Conservation (phyloP, 2,797 vertebrate genomes). For the Balearica regulorum region DNA sequence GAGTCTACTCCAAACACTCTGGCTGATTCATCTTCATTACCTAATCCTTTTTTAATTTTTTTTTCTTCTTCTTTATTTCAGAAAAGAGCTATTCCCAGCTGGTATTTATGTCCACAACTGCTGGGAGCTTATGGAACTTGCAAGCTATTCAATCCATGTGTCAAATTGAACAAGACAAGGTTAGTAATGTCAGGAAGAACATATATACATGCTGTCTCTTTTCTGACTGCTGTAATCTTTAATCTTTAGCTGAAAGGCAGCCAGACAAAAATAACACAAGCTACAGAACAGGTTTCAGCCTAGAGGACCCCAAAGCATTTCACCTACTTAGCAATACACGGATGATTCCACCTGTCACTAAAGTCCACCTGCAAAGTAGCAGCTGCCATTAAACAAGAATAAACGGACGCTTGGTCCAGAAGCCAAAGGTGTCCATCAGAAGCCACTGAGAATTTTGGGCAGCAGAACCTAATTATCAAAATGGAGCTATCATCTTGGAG, state of each 20-base stretch:
- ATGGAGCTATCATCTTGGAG: background rate
- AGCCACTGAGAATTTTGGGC: background rate
- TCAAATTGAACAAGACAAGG: conserved; percentile 93
- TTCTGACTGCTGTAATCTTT: background rate
- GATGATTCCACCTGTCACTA: background rate
- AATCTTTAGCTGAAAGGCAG: background rate
- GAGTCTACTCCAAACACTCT: background rate
- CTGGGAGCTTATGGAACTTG: conserved; percentile 96
- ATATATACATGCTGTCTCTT: background rate
- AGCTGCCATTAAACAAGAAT: background rate
- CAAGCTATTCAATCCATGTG: conserved; percentile 96
- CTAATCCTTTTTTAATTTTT: background rate
- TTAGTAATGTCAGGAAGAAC: conserved; percentile 65
- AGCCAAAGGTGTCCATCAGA: background rate
- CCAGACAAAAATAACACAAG: background rate
- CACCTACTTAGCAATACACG: background rate
- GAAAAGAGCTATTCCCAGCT: conserved; percentile 87
- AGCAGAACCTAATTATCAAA: background rate
- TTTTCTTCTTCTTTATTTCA: conserved; percentile 51
- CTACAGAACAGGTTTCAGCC: background rate
- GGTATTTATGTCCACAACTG: conserved; percentile 96
- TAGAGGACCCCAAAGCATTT: background rate
- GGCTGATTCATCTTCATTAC: background rate
- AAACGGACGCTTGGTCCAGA: background rate
- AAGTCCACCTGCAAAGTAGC: background rate